Percentiles rank a stretch among this genome's conserved stretches.
phyloP scores from a whole-genome alignment of 2,797 vertebrate species.

The Holocentrus rufus region DNA sequence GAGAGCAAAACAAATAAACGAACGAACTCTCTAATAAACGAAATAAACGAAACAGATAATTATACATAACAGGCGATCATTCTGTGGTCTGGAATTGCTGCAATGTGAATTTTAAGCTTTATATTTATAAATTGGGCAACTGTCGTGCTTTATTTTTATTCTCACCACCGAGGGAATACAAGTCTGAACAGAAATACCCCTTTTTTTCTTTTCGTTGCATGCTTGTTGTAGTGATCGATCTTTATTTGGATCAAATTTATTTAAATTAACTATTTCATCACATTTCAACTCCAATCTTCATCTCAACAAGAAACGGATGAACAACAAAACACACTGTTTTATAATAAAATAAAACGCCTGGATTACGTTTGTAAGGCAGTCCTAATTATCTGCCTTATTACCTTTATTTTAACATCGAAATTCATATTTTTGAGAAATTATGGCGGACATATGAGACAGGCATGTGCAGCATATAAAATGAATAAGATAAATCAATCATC shows the following conservation, averaged over 20 bases:
- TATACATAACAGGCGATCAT: no score
- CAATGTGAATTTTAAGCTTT: no score
- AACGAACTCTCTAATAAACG: no score
- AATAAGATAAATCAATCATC: no score
- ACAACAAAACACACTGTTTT: not conserved
- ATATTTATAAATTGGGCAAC: no score
- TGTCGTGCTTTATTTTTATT: not conserved
- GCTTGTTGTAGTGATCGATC: not conserved
- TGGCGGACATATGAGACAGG: not conserved
- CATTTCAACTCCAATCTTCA: not conserved
- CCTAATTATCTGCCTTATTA: not conserved
- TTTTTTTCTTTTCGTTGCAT: not conserved
- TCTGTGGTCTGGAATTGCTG: no score
- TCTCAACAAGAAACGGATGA: not conserved
- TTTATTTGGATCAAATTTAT: not conserved
- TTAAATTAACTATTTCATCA: no score
- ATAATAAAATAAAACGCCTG: not conserved
- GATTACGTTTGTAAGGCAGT: not conserved
- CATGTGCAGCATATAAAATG: not conserved
- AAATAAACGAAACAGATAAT: no score
- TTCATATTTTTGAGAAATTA: not conserved
- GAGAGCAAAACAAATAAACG: not conserved
- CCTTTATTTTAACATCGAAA: not conserved
- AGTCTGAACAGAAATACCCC: not conserved
- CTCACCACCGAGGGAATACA: not conserved